Evolutionary conservation across 2,888 invertebrate genomes (phyloP).

Genomic region (Neocrepidodera transversa): DNA sequence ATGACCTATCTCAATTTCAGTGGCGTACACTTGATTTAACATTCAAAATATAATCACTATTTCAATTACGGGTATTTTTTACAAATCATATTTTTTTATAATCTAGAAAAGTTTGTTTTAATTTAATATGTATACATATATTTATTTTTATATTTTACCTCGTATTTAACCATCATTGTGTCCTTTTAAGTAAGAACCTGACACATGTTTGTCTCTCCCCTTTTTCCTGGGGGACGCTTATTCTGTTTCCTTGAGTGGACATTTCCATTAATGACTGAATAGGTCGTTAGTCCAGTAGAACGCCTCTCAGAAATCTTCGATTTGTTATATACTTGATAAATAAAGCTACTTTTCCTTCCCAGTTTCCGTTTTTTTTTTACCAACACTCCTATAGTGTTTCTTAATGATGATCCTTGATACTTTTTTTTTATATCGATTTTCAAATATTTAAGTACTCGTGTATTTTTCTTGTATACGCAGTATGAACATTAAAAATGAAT

Average conservation of each 20-base stretch:
- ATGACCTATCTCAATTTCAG: too few relatives aligned
- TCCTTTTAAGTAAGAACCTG: background rate
- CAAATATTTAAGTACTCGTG: too few relatives aligned
- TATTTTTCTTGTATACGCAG: conserved; percentile 5
- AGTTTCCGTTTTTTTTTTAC: conserved; percentile 4
- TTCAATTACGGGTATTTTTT: too few relatives aligned
- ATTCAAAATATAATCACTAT: too few relatives aligned
- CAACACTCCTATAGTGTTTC: background rate
- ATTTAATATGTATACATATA: too few relatives aligned
- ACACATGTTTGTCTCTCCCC: background rate
- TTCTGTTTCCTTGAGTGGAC: conserved; percentile 27
- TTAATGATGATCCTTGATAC: conserved; percentile 14
- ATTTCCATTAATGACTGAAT: conserved; percentile 34
- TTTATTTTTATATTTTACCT: too few relatives aligned
- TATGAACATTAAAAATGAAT: conserved; percentile 6
- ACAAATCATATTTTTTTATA: too few relatives aligned
- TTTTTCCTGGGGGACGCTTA: background rate
- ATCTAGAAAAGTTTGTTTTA: too few relatives aligned
- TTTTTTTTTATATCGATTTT: too few relatives aligned
- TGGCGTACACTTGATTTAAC: too few relatives aligned
- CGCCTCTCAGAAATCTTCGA: conserved; percentile 45
- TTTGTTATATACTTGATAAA: conserved; percentile 50
- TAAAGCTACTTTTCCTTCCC: conserved; percentile 38
- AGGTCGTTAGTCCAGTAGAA: conserved; percentile 42
- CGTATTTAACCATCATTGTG: too few relatives aligned